phyloP scores from a whole-genome alignment of 2,888 invertebrate genomes.

The Portevinia maculata region DNA sequence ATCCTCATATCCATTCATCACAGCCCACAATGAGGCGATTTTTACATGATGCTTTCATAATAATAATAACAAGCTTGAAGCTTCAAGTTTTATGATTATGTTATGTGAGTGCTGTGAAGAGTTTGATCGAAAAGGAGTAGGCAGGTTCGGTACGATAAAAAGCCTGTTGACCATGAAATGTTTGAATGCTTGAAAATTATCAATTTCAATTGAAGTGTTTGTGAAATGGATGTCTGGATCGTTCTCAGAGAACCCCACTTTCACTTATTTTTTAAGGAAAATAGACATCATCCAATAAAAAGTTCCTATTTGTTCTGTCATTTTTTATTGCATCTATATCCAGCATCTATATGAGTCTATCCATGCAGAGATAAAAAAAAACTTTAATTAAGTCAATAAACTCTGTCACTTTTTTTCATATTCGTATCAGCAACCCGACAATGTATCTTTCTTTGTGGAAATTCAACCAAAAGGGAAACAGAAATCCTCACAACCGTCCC shows the following conservation, averaged over 20 bases:
- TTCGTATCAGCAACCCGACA: background rate
- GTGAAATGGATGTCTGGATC: background rate
- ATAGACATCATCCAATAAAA: no score
- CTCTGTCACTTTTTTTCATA: background rate
- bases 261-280: no score
- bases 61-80: no score
- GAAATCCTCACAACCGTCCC: background rate
- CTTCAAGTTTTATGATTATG: conserved; percentile 23
- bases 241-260: background rate
- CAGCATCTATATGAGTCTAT: no score
- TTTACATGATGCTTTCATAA: conserved; percentile 51
- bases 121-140: background rate
- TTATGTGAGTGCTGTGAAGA: background rate
- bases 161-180: conserved; percentile 5
- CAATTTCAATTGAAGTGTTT: background rate
- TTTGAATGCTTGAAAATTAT: conserved; percentile 5
- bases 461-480: background rate
- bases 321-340: conserved; percentile 7
- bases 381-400: conserved; percentile 42
- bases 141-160: background rate
- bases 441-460: conserved; percentile 2
- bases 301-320: no score
- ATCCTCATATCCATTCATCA: conserved; percentile 14
- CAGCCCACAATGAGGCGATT: conserved; percentile 12
- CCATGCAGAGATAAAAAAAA: no score